These are phyloP conservation scores for Shinisaurus crocodilurus DNA, from an alignment of 2,113 vertebrate genomes.

Conservation along the genomic window DNA sequence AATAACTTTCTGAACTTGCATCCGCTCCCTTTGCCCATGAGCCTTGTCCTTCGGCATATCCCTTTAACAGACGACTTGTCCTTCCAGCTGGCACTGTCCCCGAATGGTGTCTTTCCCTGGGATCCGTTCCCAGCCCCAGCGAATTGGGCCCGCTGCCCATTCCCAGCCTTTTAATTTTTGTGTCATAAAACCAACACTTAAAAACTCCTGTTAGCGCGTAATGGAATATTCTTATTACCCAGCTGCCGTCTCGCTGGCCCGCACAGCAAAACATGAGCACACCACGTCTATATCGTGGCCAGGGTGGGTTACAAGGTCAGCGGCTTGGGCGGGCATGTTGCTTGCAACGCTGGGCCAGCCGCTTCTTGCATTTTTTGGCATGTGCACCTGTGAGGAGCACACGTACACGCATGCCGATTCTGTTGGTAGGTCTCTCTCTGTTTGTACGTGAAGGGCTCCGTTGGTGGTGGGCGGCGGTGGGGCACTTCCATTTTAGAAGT, in stretches of 20 bases:
- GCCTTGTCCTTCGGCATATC: not conserved
- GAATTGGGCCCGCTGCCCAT: not conserved
- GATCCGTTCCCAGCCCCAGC: not conserved
- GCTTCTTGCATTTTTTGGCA: not conserved
- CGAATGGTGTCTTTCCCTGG: not conserved
- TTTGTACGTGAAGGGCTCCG: not conserved
- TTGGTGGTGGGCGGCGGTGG: not conserved
- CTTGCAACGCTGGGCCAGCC: not conserved
- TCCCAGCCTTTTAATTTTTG: constrained; percentile 9
- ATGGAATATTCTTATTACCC: not conserved
- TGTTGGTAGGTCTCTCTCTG: not conserved
- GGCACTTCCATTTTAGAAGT: not conserved
- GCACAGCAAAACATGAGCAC: not conserved
- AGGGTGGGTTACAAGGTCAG: no score
- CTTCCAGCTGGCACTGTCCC: not conserved
- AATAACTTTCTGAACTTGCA: not conserved
- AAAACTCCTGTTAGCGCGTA: not conserved
- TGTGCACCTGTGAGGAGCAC: no score
- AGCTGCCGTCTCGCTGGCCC: not conserved
- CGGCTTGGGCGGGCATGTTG: not conserved
- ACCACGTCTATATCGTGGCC: not conserved
- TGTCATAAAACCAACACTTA: constrained; percentile 8
- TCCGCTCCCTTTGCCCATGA: no score
- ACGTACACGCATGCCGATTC: not conserved
- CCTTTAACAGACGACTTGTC: not conserved